Conservation (phyloP, 2,888 invertebrate species). For the Blastobasis lacticolella region DNA sequence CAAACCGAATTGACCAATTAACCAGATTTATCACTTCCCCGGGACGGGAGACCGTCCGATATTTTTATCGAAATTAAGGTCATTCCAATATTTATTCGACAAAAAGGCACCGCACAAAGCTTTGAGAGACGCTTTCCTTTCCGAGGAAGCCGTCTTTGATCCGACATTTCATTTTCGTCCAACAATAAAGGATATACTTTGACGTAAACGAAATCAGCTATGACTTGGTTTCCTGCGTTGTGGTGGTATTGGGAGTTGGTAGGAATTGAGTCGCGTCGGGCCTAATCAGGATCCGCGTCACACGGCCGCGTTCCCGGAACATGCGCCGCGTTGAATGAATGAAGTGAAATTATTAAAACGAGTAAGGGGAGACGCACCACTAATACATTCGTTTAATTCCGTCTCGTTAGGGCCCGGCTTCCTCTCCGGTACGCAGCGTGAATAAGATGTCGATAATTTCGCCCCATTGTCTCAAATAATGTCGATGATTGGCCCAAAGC, state of each 20-base stretch:
- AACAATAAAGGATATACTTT: constrained; percentile 31
- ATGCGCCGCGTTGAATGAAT: constrained; percentile 39
- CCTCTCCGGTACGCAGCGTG: constrained; percentile 51
- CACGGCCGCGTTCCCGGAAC: constrained; percentile 45
- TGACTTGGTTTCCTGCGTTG: constrained; percentile 32
- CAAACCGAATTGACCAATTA: constrained; percentile 65
- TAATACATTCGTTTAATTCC: constrained; percentile 62
- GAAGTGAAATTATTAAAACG: constrained; percentile 53
- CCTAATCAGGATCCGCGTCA: constrained; percentile 56
- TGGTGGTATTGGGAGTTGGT: constrained; percentile 31
- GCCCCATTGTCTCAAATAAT: neutral
- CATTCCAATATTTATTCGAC: constrained; percentile 48
- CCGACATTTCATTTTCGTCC: constrained; percentile 27
- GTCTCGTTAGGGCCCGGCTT: constrained; percentile 56
- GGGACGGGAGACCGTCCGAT: too few species aligned
- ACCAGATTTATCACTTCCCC: constrained; percentile 64
- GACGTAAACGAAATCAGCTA: constrained; percentile 25
- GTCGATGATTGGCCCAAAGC: too few species aligned
- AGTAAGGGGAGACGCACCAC: constrained; percentile 40
- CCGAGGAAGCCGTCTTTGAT: constrained; percentile 46
- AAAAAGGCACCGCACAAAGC: constrained; percentile 24
- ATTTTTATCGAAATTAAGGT: constrained; percentile 26
- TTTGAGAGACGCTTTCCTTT: constrained; percentile 37
- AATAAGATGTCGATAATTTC: constrained; percentile 38
- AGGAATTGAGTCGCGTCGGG: constrained; percentile 39